phyloP scores from a whole-genome alignment of 2,797 vertebrate species.

The Gorsachius magnificus region DNA sequence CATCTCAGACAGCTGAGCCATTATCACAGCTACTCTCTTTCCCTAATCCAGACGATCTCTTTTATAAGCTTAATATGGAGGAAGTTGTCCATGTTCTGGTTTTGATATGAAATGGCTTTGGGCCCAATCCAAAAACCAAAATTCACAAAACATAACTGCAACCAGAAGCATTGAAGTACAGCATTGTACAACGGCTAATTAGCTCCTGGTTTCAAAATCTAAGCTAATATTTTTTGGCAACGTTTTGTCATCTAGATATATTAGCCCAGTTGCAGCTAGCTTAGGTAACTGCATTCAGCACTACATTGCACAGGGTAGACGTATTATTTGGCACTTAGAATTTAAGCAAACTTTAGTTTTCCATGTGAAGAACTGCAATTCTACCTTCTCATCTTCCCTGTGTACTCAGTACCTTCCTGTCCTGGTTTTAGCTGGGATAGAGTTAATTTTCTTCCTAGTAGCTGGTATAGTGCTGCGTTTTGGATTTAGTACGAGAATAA shows the following conservation, averaged over 20 bases:
- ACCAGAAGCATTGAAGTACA: neutral
- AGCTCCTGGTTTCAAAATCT: neutral
- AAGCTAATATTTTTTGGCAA: neutral
- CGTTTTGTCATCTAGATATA: neutral
- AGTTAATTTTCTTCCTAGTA: no score
- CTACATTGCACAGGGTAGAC: neutral
- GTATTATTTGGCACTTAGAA: neutral
- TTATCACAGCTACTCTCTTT: neutral
- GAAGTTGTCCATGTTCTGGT: neutral
- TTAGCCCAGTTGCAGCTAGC: neutral
- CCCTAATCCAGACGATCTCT: neutral
- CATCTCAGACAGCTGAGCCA: neutral
- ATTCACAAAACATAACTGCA: neutral
- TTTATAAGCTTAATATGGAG: neutral
- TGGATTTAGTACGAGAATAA: no score
- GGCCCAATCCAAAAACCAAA: neutral
- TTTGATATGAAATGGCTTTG: neutral
- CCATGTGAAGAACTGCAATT: neutral
- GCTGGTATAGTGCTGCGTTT: no score
- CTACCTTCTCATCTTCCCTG: neutral
- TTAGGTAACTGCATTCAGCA: neutral
- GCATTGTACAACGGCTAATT: neutral
- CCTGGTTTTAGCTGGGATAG: no score
- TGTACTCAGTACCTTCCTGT: neutral
- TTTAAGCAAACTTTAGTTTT: neutral